Conservation (phyloP, 2,888 invertebrate genomes). For the Eilema depressum region DNA sequence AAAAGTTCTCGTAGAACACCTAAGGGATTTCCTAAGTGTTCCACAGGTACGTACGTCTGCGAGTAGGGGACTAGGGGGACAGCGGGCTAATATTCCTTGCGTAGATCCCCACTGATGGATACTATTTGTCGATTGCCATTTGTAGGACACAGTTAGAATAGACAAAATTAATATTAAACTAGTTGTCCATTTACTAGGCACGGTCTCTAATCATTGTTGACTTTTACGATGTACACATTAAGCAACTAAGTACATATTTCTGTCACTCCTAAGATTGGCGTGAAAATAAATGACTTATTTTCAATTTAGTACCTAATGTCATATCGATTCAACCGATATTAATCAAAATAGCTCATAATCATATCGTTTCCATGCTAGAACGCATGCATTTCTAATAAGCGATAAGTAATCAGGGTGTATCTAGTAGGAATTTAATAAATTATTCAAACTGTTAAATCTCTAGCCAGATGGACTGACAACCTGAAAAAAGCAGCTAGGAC, state of each 20-base stretch:
- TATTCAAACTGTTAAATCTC: no score
- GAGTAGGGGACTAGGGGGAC: no score
- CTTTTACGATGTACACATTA: slow-evolving; percentile 8
- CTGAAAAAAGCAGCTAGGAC: no score
- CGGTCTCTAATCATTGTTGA: slow-evolving; percentile 6
- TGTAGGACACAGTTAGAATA: neutral
- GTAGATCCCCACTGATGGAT: neutral
- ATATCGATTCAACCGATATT: slow-evolving; percentile 7
- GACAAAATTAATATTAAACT: neutral
- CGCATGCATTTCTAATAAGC: slow-evolving; percentile 3
- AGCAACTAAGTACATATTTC: slow-evolving; percentile 7
- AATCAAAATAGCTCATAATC: slow-evolving; percentile 14
- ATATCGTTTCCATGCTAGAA: slow-evolving; percentile 8
- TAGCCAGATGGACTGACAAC: no score
- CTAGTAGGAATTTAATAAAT: no score
- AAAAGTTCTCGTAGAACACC: no score
- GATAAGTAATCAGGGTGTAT: neutral
- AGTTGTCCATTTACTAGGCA: slow-evolving; percentile 3
- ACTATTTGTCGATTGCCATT: no score
- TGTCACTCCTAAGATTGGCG: slow-evolving; percentile 10
- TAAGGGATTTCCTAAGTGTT: no score
- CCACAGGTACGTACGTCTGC: no score
- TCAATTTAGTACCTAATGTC: slow-evolving; percentile 14
- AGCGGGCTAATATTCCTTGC: no score
- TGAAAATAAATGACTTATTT: slow-evolving; percentile 18